These are phyloP conservation scores for Elmis aenea DNA, from an alignment of 2,888 invertebrate genomes.

Conservation along the genomic window DNA sequence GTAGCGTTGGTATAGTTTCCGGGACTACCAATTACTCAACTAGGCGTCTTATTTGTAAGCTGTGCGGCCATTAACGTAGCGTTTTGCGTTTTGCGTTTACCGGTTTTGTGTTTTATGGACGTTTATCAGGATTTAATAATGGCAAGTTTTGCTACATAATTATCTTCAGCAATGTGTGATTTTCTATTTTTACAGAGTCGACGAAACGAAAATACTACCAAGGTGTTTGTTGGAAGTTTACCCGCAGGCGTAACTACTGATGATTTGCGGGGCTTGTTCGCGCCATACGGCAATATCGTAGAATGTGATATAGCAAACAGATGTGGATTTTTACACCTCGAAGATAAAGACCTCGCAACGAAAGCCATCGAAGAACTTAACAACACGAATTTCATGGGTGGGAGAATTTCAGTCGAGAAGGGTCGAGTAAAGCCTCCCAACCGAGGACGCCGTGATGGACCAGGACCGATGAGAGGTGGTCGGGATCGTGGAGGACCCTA, in stretches of 20 bases:
- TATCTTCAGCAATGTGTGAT: no score
- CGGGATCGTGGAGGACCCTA: slow-evolving; percentile 45
- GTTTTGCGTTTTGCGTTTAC: no score
- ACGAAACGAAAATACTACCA: slow-evolving; percentile 47
- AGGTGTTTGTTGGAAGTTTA: slow-evolving; percentile 91
- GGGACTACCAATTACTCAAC: no score
- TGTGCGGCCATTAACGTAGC: no score
- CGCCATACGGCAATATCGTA: slow-evolving; percentile 80
- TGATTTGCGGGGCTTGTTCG: slow-evolving; percentile 77
- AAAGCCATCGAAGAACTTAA: slow-evolving; percentile 77
- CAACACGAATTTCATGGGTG: slow-evolving; percentile 78
- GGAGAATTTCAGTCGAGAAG: slow-evolving; percentile 77
- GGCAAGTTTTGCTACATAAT: no score
- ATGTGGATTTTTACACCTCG: slow-evolving; percentile 92
- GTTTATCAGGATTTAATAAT: no score
- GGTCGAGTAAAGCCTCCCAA: slow-evolving; percentile 71
- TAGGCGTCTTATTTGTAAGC: no score
- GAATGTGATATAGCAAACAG: slow-evolving; percentile 94
- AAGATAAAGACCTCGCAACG: slow-evolving; percentile 74
- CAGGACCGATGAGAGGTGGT: slow-evolving; percentile 52
- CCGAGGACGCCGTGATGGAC: slow-evolving; percentile 50
- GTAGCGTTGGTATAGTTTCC: no score
- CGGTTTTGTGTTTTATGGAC: no score
- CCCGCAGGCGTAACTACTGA: slow-evolving; percentile 79
- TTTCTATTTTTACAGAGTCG: slow-evolving; percentile 34